phyloP scores from a whole-genome alignment of 2,888 invertebrate species.

The Schizaphis graminum region DNA sequence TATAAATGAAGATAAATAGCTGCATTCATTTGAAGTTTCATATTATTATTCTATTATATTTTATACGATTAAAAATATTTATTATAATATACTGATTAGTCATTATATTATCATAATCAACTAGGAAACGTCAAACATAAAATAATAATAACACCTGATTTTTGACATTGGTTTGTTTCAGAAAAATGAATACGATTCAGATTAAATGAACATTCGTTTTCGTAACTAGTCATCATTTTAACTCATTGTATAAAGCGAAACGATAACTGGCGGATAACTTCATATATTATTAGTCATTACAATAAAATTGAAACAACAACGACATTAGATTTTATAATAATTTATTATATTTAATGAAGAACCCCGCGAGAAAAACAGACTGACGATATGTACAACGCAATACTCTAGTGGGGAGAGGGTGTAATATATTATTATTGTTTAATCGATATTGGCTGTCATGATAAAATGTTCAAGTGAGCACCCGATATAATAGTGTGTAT shows the following conservation, averaged over 20 bases:
- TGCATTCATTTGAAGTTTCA: neutral
- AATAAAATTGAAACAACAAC: neutral
- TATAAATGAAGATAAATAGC: neutral
- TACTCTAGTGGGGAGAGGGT: neutral
- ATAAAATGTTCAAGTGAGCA: neutral
- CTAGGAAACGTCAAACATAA: neutral
- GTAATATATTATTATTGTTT: conserved; percentile 10
- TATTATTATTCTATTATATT: no score
- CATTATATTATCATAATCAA: neutral
- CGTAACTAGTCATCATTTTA: neutral
- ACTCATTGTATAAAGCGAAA: neutral
- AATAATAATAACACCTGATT: neutral
- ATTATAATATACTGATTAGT: neutral
- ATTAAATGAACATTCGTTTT: neutral
- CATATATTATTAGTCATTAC: neutral
- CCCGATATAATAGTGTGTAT: no score
- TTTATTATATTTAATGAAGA: neutral
- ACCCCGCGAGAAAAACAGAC: neutral
- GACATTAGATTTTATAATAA: neutral
- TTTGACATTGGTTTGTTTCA: neutral
- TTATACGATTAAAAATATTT: neutral
- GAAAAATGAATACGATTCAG: neutral
- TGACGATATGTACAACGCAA: neutral
- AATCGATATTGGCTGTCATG: neutral
- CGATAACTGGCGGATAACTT: no score